These are phyloP conservation scores for Lucilia sericata DNA, from an alignment of 1,140 invertebrate species.

Conservation along the genomic window DNA sequence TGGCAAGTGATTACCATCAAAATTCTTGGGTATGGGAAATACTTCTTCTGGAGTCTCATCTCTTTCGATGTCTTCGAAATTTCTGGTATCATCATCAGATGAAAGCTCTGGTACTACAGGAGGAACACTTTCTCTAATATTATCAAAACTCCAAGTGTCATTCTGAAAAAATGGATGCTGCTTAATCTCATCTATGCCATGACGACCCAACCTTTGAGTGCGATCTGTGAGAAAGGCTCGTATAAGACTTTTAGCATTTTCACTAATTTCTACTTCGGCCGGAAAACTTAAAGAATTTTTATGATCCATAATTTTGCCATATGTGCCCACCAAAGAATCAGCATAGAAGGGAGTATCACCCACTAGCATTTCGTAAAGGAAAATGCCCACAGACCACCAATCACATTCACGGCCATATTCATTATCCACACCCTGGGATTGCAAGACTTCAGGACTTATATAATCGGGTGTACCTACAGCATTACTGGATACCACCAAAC, in stretches of 20 bases:
- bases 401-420: slow-evolving; percentile 97
- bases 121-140: slow-evolving; percentile 91
- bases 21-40: slow-evolving; percentile 96
- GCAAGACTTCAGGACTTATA: slow-evolving; percentile 97
- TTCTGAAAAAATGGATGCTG: slow-evolving; percentile 95
- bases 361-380: slow-evolving; percentile 98
- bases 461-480: slow-evolving; percentile 98
- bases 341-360: slow-evolving; percentile 99
- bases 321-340: slow-evolving; percentile 97
- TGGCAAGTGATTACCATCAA: slow-evolving; percentile 97
- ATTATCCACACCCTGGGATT: slow-evolving; percentile 97
- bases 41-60: slow-evolving; percentile 89
- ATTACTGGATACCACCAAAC: slow-evolving; percentile 94
- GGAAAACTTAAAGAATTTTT: slow-evolving; percentile 96
- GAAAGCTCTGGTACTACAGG: slow-evolving; percentile 96
- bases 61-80: slow-evolving; percentile 98
- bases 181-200: slow-evolving; percentile 96
- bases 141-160: slow-evolving; percentile 98
- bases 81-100: slow-evolving; percentile 97
- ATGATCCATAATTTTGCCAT: slow-evolving; percentile 99
- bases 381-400: slow-evolving; percentile 99
- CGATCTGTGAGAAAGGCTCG: slow-evolving; percentile 94
- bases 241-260: slow-evolving; percentile 92
- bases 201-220: slow-evolving; percentile 89
- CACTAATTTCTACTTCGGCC: slow-evolving; percentile 92